These are phyloP conservation scores for Phenganax subtilis DNA, from an alignment of 92 coral and sea anemone species.

Conservation along the genomic window DNA sequence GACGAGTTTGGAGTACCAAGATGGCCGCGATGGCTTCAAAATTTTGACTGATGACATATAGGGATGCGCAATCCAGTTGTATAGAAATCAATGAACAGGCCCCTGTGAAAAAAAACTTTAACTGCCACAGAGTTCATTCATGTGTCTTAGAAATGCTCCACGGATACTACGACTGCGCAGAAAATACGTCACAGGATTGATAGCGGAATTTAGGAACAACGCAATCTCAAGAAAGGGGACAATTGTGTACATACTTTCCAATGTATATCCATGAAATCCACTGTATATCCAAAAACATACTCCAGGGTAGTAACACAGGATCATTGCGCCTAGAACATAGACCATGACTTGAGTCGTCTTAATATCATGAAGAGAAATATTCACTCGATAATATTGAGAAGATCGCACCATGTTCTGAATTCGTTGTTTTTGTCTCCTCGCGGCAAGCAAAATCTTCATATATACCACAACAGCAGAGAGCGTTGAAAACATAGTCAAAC, in stretches of 20 bases:
- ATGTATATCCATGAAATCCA: slow-evolving; percentile 20
- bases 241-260: slow-evolving; percentile 20
- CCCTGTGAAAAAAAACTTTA: neutral
- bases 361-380: slow-evolving; percentile 4
- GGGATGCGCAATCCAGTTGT: no score
- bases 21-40: no score
- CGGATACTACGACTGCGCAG: slow-evolving; percentile 18
- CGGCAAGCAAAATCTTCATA: slow-evolving; percentile 7
- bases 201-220: slow-evolving; percentile 28
- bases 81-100: no score
- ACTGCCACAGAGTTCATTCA: neutral
- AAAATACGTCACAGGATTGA: slow-evolving; percentile 24
- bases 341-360: slow-evolving; percentile 23
- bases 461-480: slow-evolving; percentile 33
- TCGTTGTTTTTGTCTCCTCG: slow-evolving; percentile 20
- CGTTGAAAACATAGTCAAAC: slow-evolving; percentile 20
- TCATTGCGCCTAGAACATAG: slow-evolving; percentile 33
- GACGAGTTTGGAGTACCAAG: no score
- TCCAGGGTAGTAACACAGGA: slow-evolving; percentile 22
- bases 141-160: slow-evolving; percentile 3
- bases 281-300: slow-evolving; percentile 31
- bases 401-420: neutral
- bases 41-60: no score
- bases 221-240: slow-evolving; percentile 20
- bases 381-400: neutral